Evolutionary conservation across 2,797 vertebrate genomes (phyloP).

Genomic region (Cottoperca gobio): DNA sequence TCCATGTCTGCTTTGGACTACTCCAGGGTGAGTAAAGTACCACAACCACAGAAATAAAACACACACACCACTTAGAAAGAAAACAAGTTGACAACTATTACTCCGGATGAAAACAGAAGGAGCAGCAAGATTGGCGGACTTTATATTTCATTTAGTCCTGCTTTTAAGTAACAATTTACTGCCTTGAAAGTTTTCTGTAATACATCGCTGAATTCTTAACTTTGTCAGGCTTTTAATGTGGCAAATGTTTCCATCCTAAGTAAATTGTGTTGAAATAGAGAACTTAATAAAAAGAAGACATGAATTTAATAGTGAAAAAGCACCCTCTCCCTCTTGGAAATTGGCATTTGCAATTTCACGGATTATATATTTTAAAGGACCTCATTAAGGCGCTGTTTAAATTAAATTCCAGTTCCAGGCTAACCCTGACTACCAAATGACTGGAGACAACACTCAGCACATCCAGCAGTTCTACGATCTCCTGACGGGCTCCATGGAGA

Average conservation of each 20-base stretch:
- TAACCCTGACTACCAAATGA: constrained; percentile 99
- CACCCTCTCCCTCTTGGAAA: constrained; percentile 83
- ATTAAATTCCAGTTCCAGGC: constrained; percentile 98
- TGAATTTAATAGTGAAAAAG: constrained; percentile 88
- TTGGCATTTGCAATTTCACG: constrained; percentile 94
- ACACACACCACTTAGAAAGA: neutral
- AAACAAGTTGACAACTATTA: neutral
- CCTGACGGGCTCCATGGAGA: constrained; percentile 99
- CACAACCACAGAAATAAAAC: constrained; percentile 16
- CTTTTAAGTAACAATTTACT: constrained; percentile 49
- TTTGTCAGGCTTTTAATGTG: constrained; percentile 73
- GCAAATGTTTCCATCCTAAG: constrained; percentile 80
- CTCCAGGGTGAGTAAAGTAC: constrained; percentile 91
- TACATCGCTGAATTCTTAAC: constrained; percentile 58
- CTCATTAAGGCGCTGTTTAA: constrained; percentile 93
- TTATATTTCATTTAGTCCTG: constrained; percentile 48
- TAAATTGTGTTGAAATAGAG: constrained; percentile 89
- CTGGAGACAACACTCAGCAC: constrained; percentile 97
- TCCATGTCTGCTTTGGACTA: constrained; percentile 98
- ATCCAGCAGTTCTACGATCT: constrained; percentile 99
- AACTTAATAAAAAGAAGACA: constrained; percentile 88
- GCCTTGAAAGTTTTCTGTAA: constrained; percentile 63
- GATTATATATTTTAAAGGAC: constrained; percentile 94
- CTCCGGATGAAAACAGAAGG: constrained; percentile 10
- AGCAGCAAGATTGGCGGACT: constrained; percentile 32